phyloP scores from a whole-genome alignment of 2,113 vertebrate species.

The Rhagologus leucostigma region DNA sequence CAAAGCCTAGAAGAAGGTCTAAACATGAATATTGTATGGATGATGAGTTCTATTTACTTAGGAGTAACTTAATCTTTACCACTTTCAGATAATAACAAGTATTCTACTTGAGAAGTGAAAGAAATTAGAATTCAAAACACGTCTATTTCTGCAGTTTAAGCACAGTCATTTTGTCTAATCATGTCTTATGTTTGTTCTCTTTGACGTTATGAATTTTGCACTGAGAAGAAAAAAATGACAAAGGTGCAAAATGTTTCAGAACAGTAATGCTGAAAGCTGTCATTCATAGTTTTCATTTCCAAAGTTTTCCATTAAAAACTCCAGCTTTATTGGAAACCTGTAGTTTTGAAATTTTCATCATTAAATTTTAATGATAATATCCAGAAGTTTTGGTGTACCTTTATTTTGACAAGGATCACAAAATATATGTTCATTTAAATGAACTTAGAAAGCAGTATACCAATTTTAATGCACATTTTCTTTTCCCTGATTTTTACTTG shows the following conservation, averaged over 20 bases:
- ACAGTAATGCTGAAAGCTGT: not conserved
- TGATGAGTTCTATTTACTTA: not conserved
- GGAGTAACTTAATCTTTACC: not conserved
- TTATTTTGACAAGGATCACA: not conserved
- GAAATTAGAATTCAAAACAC: not conserved
- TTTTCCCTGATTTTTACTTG: not conserved
- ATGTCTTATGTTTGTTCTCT: not conserved
- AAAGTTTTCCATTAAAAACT: not conserved
- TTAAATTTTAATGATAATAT: not conserved
- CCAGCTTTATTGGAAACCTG: not conserved
- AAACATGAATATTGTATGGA: not conserved
- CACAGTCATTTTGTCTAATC: not conserved
- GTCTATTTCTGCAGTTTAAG: not conserved
- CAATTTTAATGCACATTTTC: not conserved
- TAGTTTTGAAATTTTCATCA: not conserved
- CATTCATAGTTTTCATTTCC: conserved; percentile 1
- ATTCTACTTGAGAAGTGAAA: not conserved
- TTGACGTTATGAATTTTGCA: not conserved
- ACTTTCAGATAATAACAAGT: not conserved
- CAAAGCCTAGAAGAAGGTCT: not conserved
- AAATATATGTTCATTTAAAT: not conserved
- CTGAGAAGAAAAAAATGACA: not conserved
- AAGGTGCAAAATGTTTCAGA: not conserved
- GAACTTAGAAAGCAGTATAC: not conserved
- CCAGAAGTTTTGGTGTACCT: not conserved